These are phyloP conservation scores for Stenodera caucasica DNA, from an alignment of 2,888 invertebrate genomes.

Conservation along the genomic window DNA sequence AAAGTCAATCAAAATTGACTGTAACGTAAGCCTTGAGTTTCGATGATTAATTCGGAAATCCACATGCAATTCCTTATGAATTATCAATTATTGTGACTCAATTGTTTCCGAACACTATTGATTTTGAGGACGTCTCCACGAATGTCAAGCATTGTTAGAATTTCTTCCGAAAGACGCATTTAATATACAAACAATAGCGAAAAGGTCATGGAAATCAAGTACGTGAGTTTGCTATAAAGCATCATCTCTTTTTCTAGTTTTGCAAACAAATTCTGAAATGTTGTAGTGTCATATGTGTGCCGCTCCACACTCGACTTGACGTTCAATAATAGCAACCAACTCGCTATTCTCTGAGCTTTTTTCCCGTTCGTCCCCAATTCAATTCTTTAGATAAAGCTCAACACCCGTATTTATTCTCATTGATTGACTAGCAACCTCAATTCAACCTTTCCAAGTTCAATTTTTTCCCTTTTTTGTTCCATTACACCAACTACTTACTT, in stretches of 20 bases:
- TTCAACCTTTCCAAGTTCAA: not conserved
- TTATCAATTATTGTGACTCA: not conserved
- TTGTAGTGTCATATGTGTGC: not conserved
- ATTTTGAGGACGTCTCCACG: not conserved
- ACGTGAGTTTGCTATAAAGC: slow-evolving; percentile 4
- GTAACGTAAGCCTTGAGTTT: not conserved
- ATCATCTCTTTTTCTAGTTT: not conserved
- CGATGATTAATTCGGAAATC: not conserved
- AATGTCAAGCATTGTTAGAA: slow-evolving; percentile 2
- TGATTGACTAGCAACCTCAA: slow-evolving; percentile 6
- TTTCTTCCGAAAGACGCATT: not conserved
- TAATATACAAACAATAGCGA: not conserved
- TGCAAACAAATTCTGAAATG: not conserved
- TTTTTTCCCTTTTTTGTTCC: not conserved
- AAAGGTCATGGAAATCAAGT: slow-evolving; percentile 1
- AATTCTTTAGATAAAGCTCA: not conserved
- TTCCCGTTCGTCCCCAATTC: not conserved
- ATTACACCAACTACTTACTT: not conserved
- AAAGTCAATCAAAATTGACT: not conserved
- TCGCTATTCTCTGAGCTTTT: not conserved
- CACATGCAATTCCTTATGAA: not conserved
- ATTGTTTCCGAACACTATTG: not conserved
- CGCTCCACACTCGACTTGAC: not conserved
- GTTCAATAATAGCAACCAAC: not conserved
- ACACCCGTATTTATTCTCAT: slow-evolving; percentile 4